phyloP scores from a whole-genome alignment of 2,888 invertebrate genomes.

The Papilio gigon region DNA sequence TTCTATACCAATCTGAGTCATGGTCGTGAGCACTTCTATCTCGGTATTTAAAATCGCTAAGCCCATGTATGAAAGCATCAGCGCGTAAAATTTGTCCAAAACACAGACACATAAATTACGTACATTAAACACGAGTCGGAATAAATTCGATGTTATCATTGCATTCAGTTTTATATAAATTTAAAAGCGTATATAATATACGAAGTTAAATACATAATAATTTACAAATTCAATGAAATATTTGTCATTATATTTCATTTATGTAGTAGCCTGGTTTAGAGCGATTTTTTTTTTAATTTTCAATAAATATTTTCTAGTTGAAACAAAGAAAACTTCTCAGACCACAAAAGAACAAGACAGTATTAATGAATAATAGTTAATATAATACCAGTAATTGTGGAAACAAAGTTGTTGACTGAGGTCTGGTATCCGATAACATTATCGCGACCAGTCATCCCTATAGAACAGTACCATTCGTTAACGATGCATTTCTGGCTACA shows the following conservation, averaged over 20 bases:
- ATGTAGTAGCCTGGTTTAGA: no score
- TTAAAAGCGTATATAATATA: background rate
- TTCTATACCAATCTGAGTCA: background rate
- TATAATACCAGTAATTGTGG: background rate
- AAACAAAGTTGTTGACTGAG: background rate
- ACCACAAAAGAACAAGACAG: no score
- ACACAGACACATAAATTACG: conserved; percentile 2
- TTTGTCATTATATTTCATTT: background rate
- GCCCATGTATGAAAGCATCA: conserved; percentile 5
- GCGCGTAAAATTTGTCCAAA: conserved; percentile 31
- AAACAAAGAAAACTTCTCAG: no score
- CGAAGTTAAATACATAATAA: background rate
- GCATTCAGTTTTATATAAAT: background rate
- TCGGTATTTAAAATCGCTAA: background rate
- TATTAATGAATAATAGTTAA: background rate
- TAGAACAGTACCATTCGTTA: background rate
- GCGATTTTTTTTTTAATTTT: background rate
- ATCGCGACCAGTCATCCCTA: conserved; percentile 12
- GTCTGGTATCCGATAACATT: conserved; percentile 12
- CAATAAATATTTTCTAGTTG: background rate
- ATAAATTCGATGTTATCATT: conserved; percentile 31
- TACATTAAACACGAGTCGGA: background rate
- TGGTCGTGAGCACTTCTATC: background rate
- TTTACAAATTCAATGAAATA: background rate
- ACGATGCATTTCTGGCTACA: background rate